Evolutionary conservation across 2,797 vertebrate genomes (phyloP).

Genomic region (Sarcoramphus papa): DNA sequence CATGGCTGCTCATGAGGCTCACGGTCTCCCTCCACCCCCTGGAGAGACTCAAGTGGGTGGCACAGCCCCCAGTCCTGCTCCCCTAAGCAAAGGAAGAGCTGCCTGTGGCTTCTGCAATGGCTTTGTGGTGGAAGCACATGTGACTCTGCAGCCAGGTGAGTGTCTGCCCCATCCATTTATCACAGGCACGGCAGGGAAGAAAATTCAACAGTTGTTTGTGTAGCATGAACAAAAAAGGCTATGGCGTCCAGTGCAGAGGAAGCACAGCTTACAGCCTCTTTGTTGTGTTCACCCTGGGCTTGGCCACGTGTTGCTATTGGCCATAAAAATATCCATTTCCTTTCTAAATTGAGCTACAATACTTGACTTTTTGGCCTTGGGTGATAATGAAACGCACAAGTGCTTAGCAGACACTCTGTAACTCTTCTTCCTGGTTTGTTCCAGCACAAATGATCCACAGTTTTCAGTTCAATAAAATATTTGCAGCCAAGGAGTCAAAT

Average conservation of each 20-base stretch:
- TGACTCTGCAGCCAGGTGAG: background rate
- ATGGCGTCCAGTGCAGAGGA: background rate
- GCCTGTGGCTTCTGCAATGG: background rate
- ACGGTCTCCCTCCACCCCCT: fast-evolving
- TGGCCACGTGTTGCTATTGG: background rate
- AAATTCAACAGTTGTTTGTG: background rate
- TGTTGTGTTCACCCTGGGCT: background rate
- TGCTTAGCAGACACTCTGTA: background rate
- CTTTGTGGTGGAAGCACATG: background rate
- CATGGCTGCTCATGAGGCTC: background rate
- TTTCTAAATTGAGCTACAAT: constrained; percentile 39
- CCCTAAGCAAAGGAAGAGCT: background rate
- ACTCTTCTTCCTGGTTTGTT: constrained; percentile 2
- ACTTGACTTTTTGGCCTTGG: constrained; percentile 42
- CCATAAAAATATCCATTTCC: constrained; percentile 49
- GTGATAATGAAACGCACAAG: background rate
- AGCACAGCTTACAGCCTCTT: background rate
- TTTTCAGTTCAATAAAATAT: background rate
- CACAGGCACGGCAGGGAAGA: background rate
- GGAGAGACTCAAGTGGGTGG: background rate
- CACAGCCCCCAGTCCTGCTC: background rate
- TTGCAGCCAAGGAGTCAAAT: background rate
- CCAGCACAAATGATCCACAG: background rate
- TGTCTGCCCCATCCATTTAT: background rate
- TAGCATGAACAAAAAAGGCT: background rate